These are phyloP conservation scores for Morphnarchus princeps DNA, from an alignment of 2,113 vertebrate species.

Conservation along the genomic window DNA sequence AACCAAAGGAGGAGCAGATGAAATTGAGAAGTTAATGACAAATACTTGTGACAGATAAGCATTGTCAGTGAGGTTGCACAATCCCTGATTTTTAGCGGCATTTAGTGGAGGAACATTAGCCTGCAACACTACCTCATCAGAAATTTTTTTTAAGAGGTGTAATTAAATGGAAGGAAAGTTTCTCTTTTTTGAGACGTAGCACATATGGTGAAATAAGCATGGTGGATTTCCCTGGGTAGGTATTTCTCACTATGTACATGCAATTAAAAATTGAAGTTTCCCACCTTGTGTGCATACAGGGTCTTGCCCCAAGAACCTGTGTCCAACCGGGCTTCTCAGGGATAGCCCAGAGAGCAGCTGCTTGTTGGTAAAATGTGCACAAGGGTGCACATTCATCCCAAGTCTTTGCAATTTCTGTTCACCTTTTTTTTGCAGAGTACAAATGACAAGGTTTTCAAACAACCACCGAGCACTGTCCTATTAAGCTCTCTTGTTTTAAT, in stretches of 20 bases:
- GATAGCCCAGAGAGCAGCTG: not conserved
- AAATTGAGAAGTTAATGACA: not conserved
- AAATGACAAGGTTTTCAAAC: not conserved
- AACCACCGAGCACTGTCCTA: not conserved
- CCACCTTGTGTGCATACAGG: not conserved
- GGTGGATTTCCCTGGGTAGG: not conserved
- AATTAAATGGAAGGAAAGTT: not conserved
- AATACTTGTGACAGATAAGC: not conserved
- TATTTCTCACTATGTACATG: not conserved
- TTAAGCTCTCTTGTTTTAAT: not conserved
- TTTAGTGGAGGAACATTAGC: not conserved
- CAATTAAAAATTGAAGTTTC: not conserved
- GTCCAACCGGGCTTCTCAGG: rapidly evolving
- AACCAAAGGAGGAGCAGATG: not conserved
- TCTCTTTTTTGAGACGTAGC: not conserved
- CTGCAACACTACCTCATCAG: not conserved
- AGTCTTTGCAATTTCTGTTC: not conserved
- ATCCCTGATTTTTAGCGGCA: not conserved
- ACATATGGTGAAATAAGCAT: not conserved
- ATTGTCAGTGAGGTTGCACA: not conserved
- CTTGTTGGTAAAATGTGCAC: not conserved
- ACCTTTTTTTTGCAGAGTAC: not conserved
- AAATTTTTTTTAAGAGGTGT: not conserved
- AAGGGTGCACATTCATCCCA: not conserved
- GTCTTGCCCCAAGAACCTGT: not conserved